Base-by-base conservation (phyloP, 2,888 invertebrate species). In the Agrotis clavis region DNA sequence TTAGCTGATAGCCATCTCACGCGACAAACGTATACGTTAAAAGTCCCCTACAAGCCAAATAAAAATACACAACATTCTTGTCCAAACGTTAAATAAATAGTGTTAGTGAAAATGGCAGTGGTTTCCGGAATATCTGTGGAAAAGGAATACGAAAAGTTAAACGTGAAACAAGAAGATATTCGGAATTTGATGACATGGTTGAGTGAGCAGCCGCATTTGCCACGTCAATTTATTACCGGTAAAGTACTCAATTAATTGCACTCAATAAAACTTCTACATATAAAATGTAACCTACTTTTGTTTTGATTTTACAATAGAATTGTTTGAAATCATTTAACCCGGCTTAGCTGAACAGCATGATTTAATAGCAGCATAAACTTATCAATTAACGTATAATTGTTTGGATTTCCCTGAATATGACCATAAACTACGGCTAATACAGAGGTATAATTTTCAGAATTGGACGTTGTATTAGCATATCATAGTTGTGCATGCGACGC, bases 401-500 rank as follows among this genome's bases (percentile, higher is more conserved):
- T 65, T 66, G 73, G 53, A 78, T 82, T 81, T 79, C 65, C 70
- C 45, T 30, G 70, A 71, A 64, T 45, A 57, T 47, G 64, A 61
- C 21, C 54, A 68, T 74, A 78, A 81, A 80, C 66, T 71, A 66
- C 19, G 60, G 68, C 47, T 71, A 71, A 74, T 66, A 71, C 50
- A 50, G 54, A 64, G 60, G 67, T 70, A 73, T 76, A 67, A 75
- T 77, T 85, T 87, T 83, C 94, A 83, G 97, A 97, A 86, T 91
- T 94, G 77, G 97, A 97, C 83, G 93, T 97, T n/a, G 96, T 97
- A 63, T 89, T 97, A 59, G 98, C 98, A 85, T 96, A 97, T 78
- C 97, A 98, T 87, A 97, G 97, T 81, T 98, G 98, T 90, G 96
- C 97, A 73, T 97, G 96, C 88, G 97, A 97, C 79, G 94, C 97